These are phyloP conservation scores for human (Homo sapiens) DNA, from an alignment of 2,113 vertebrate species.

Conservation along the genomic window DNA sequence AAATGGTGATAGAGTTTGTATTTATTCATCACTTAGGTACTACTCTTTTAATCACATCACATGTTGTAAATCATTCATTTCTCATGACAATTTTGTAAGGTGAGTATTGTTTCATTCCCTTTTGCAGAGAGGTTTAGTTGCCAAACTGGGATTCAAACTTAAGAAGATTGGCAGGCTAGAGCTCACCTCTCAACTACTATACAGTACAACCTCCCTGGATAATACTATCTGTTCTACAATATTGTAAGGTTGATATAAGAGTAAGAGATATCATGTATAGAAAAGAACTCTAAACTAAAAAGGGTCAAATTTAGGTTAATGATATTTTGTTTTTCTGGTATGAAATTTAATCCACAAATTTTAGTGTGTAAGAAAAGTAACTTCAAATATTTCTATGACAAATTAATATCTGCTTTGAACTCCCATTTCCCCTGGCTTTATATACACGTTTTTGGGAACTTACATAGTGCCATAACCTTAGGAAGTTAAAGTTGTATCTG, in stretches of 20 bases:
- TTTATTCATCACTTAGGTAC: background rate
- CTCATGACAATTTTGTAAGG: background rate
- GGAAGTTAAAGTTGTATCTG: background rate
- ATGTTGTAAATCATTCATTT: background rate
- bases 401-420: background rate
- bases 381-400: background rate
- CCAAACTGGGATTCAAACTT: background rate
- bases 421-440: background rate
- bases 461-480: background rate
- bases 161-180: background rate
- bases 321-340: background rate
- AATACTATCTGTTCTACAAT: background rate
- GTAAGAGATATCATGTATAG: background rate
- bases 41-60: background rate
- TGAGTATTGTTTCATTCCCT: background rate
- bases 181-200: background rate
- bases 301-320: background rate
- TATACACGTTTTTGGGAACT: background rate
- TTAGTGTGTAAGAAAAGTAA: background rate
- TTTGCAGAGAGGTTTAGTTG: background rate
- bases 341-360: background rate
- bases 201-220: background rate
- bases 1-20: background rate
- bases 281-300: background rate
- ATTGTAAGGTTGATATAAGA: too few relatives aligned